Evolutionary conservation across 2,113 vertebrate genomes (phyloP), one percentile per base, ranked within the genome.

Genomic region (Eulacestoma nigropectus): DNA sequence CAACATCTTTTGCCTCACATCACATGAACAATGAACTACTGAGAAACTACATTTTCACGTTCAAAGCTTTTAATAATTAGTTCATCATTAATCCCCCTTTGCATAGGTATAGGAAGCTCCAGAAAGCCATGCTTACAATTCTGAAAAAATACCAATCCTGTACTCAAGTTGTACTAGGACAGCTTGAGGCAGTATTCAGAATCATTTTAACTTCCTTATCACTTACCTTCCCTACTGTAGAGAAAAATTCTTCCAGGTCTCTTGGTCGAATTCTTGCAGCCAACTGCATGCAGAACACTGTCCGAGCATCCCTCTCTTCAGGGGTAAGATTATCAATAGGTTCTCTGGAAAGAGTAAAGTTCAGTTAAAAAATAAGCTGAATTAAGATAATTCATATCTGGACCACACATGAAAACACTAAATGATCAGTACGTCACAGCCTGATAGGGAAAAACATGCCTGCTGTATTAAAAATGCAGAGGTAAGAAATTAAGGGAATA

Each of bases 171-270:
- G 26, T 42, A 62, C 41, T 69, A 57, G 13, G 8, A 53, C 29
- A 60, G 25, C 9, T 33, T 64, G 10, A 52, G 13, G 11, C 41
- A 90, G 13, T 30, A 80, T 27, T 57, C 21, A 44, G 27, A 74
- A 35, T 20, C 0, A 47, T 23, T 74, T 77, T 16, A 67, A 41
- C 13, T 32, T 80, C 56, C 17, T 17, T 53, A 56, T 27, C 22
- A 73, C 42, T 80, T 96, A 99, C 99, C 98, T 99, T 99, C 68
- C 99, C 99, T 83, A 99, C 99, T 72, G 99, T 99, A 86, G 99
- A 99, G 96, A 99, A 99, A 97, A 99, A 99, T 82, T 99, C 99
- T 97, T 99, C 99, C 96, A 99, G 97, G 97, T 99, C 99, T 86
- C 99, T 98, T 11, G 99, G 99, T 41, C 99, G 98, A 87, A 99